Evolutionary conservation across 2,113 vertebrate species (phyloP).

Genomic region (Rhinolophus ferrumequinum): DNA sequence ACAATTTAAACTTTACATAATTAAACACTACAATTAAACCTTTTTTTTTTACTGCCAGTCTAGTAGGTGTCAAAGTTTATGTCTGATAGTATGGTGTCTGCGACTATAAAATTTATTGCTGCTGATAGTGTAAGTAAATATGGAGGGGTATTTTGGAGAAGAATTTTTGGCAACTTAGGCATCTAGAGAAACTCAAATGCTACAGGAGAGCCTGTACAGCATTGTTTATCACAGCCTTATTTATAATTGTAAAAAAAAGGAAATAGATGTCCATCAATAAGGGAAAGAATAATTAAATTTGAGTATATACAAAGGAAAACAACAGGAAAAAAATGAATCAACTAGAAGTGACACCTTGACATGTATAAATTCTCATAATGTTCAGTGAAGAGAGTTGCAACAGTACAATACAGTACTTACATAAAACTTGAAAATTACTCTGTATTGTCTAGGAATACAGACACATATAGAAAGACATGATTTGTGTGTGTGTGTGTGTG

Average conservation of each 20-base stretch:
- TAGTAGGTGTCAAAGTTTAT: neutral
- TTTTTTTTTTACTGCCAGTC: neutral
- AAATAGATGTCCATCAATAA: neutral
- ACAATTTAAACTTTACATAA: neutral
- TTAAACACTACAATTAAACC: neutral
- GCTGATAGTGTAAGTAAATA: neutral
- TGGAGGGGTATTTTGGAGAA: neutral
- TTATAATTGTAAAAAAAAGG: neutral
- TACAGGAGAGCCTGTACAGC: neutral
- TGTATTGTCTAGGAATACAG: neutral
- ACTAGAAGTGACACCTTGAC: neutral
- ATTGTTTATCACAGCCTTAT: neutral
- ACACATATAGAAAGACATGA: neutral
- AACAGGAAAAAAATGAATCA: neutral
- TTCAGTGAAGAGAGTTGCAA: neutral
- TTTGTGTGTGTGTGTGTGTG: too few species aligned
- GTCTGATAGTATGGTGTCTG: neutral
- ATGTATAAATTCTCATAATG: neutral
- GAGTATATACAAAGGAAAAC: neutral
- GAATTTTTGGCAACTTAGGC: neutral
- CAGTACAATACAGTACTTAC: neutral
- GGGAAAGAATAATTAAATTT: constrained; percentile 1
- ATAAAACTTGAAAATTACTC: constrained; percentile 17
- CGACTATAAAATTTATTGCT: constrained; percentile 6
- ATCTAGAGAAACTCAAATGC: neutral